Percentiles rank a stretch among this genome's conserved stretches.
These are phyloP conservation scores for Philaethria dido DNA, from an alignment of 2,888 invertebrate genomes.

Conservation along the genomic window DNA sequence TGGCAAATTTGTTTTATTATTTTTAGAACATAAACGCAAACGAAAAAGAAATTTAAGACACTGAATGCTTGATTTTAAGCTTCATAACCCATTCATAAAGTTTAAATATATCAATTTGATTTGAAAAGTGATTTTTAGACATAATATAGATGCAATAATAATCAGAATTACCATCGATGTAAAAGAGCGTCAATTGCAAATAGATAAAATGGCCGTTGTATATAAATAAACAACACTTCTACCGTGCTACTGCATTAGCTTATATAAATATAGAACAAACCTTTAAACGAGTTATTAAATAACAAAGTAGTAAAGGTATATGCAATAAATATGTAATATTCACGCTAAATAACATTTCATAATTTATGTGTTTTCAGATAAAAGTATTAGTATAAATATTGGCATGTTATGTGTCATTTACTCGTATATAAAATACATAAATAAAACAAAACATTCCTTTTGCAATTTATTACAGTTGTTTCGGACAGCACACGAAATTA, in stretches of 20 bases:
- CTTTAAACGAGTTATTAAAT: not conserved
- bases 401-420: too few species aligned
- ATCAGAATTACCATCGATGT: not conserved
- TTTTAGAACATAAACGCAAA: too few species aligned
- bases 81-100: not conserved
- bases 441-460: too few species aligned
- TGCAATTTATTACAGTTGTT: not conserved
- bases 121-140: not conserved
- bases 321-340: conserved; percentile 6
- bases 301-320: not conserved
- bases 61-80: too few species aligned
- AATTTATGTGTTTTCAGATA: not conserved
- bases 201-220: not conserved
- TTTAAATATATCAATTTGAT: too few species aligned
- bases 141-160: not conserved
- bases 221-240: not conserved
- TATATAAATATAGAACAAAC: conserved; percentile 5
- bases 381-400: not conserved
- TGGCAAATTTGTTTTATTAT: too few species aligned
- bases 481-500: not conserved
- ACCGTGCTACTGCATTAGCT: conserved; percentile 1
- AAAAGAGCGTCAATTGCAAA: not conserved
- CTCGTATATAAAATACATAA: too few species aligned
- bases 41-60: too few species aligned
- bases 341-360: not conserved